A percentile compares a stretch with the other conserved stretches of the same genome.
Conservation (phyloP, 2,888 invertebrate species). For the Zelleria hepariella region DNA sequence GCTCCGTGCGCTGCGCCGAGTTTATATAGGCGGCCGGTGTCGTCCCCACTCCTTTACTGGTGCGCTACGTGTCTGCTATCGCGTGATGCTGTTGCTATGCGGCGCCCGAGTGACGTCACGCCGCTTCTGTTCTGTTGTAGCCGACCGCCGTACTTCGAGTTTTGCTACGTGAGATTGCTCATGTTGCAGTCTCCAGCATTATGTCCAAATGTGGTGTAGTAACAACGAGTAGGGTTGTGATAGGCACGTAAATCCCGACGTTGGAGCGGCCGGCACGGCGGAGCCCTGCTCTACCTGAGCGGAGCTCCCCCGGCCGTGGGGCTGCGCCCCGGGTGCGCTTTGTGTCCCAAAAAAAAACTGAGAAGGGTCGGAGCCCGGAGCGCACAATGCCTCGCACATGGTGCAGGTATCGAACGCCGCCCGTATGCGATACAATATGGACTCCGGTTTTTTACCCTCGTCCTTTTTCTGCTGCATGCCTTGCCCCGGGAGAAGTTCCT, state of each 20-base stretch:
- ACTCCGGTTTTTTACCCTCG: constrained; percentile 8
- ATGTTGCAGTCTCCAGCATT: neutral
- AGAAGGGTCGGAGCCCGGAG: constrained; percentile 55
- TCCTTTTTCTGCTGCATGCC: neutral
- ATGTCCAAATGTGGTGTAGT: neutral
- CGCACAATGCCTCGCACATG: constrained; percentile 34
- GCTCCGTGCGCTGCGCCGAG: no score
- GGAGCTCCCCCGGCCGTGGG: constrained; percentile 29
- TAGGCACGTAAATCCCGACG: constrained; percentile 39
- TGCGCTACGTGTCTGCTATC: no score
- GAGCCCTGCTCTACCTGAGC: constrained; percentile 50
- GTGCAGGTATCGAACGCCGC: constrained; percentile 11
- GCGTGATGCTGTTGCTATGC: no score
- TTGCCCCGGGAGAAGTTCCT: neutral
- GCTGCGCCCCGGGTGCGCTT: constrained; percentile 48
- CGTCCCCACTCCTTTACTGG: no score
- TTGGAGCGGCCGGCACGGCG: constrained; percentile 22
- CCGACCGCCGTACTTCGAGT: no score
- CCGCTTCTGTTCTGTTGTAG: no score
- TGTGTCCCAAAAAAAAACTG: constrained; percentile 59
- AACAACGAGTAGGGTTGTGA: constrained; percentile 22
- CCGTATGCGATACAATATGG: constrained; percentile 20
- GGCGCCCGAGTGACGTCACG: no score
- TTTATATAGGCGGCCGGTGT: no score
- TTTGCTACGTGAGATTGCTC: no score